Conservation (phyloP, 2,797 vertebrate genomes). For the Anas capensis region DNA sequence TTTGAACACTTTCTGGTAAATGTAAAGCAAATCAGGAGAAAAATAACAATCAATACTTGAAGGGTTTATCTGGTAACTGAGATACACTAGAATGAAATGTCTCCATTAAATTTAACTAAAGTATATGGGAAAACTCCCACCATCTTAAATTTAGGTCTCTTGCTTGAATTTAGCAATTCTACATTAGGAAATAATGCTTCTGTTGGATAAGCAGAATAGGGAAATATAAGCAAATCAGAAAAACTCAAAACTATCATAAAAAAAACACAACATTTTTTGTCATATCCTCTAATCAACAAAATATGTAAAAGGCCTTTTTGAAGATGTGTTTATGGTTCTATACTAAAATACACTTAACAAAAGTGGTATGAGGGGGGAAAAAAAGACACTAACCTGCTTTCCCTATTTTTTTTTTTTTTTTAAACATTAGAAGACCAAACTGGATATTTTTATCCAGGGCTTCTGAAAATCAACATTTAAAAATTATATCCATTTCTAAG, state of each 20-base stretch:
- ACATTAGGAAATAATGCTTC: background rate
- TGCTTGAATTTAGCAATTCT: background rate
- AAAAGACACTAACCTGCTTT: background rate
- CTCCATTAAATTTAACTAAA: background rate
- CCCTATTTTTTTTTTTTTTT: background rate
- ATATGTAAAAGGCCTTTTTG: background rate
- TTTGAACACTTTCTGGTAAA: background rate
- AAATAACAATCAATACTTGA: background rate
- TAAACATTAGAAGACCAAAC: background rate
- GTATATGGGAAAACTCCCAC: background rate
- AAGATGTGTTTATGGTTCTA: background rate
- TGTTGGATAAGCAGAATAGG: background rate
- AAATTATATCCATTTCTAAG: background rate
- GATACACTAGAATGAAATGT: background rate
- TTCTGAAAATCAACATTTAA: background rate
- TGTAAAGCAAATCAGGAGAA: background rate
- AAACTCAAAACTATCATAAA: background rate
- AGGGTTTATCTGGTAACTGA: background rate
- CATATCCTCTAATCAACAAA: background rate
- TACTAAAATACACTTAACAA: background rate
- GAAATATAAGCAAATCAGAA: background rate
- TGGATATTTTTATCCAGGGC: background rate
- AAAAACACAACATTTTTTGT: background rate
- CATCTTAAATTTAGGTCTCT: background rate
- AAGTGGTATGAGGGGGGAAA: background rate